Evolutionary conservation across 2,797 vertebrate genomes (phyloP).

Genomic region (Semaprochilodus insignis): DNA sequence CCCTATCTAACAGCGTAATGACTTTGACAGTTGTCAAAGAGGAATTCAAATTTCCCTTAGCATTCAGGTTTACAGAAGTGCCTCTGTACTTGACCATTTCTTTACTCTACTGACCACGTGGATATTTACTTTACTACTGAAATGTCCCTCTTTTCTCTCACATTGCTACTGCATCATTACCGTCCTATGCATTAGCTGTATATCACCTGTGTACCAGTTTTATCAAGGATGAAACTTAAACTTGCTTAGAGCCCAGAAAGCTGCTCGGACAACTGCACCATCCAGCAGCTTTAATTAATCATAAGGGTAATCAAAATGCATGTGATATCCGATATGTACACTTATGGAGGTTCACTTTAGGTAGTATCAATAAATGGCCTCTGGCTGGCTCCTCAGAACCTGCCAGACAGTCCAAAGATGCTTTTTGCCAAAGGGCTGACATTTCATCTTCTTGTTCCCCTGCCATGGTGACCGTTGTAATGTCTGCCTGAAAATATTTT

Average conservation of each 20-base stretch:
- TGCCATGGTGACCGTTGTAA: constrained; percentile 27
- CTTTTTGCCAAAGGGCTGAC: constrained; percentile 22
- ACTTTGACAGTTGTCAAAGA: constrained; percentile 29
- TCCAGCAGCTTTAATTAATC: constrained; percentile 74
- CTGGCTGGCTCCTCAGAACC: constrained; percentile 54
- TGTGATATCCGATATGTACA: constrained; percentile 62
- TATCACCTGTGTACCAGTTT: not conserved
- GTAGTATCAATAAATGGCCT: constrained; percentile 69
- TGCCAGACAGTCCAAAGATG: not conserved
- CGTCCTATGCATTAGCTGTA: not conserved
- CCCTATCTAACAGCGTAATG: constrained; percentile 37
- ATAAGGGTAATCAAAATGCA: constrained; percentile 71
- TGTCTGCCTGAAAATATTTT: not conserved
- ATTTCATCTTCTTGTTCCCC: constrained; percentile 27
- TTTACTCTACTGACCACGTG: not conserved
- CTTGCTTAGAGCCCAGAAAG: constrained; percentile 38
- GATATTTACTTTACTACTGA: not conserved
- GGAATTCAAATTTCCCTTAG: constrained; percentile 19
- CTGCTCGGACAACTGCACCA: constrained; percentile 62
- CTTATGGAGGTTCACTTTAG: constrained; percentile 62
- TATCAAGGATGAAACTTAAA: not conserved
- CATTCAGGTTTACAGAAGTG: constrained; percentile 13
- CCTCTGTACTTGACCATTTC: not conserved
- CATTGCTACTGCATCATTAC: not conserved
- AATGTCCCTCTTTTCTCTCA: not conserved